Base-by-base conservation (phyloP, 2,113 vertebrate species). In the Oxyura jamaicensis region DNA sequence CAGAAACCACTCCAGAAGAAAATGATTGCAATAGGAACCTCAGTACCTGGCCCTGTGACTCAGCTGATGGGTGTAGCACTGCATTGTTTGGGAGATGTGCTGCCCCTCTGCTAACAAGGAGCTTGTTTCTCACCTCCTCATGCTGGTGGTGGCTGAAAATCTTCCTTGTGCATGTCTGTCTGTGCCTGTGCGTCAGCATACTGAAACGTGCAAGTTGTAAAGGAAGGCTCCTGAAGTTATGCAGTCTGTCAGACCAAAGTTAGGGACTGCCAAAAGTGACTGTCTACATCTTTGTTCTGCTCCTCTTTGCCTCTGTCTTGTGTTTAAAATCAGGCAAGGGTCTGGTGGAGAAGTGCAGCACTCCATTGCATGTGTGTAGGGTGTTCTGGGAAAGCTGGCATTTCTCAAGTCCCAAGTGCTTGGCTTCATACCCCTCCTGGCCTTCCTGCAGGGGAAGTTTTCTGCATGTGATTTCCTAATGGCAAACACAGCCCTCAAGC, bases 221-320 rank as follows among this genome's bases (percentile, higher is more conserved):
- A 73, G 78, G 50, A 36, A 2, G 9, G 35, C 13, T 93, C 26
- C 58, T 68, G 33, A n/a, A 39, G 21, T 56, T 60, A 5, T 2
- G 0, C 71, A 60, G 8, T n/a, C 41, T 1, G 5, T 21, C 4
- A 3, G 21, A 12, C 0, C 2, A 20, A 39, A 76, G 53, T 65
- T 53, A 48, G 55, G 53, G 48, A 56, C 33, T 17, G 44, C 26
- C 71, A 5, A 20, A 23, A 39, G 19, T 35, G 56, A n/a, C 50
- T 63, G 41, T 22, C 67, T 48, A 21, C 1, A 2, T 31, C 22
- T 63, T 21, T 16, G 28, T 67, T 86, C 74, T 72, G 11, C 23
- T 83, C 10, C 9, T 13, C 55, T 86, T 68, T 90, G 41, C 13
- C 50, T 86, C 16, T 8, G 3, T 29, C 46, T 33, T 69, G 46